phyloP scores from a whole-genome alignment of 2,888 invertebrate species.

The Pterostichus madidus region DNA sequence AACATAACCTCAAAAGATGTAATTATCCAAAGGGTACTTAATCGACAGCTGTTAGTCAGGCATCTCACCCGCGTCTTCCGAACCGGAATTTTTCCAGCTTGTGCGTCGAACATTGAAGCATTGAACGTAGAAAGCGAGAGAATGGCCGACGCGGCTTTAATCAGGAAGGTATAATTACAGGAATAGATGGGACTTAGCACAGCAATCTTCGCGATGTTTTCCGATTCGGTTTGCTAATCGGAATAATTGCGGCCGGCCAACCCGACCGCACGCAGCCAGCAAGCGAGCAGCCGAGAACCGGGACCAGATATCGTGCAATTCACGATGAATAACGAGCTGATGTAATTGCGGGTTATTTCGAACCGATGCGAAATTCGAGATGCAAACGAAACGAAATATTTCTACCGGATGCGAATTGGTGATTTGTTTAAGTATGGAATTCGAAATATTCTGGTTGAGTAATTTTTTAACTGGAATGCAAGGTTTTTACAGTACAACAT shows the following conservation, averaged over 20 bases:
- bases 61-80: not conserved
- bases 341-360: conserved; percentile 44
- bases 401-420: conserved; percentile 5
- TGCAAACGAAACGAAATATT: conserved; percentile 23
- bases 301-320: conserved; percentile 20
- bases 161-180: conserved; percentile 51
- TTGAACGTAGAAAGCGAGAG: not conserved
- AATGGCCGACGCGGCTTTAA: conserved; percentile 16
- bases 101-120: conserved; percentile 14
- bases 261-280: conserved; percentile 15
- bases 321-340: conserved; percentile 36
- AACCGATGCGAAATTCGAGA: conserved; percentile 11
- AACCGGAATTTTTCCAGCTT: conserved; percentile 35
- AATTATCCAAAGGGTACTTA: not conserved
- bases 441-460: conserved; percentile 8
- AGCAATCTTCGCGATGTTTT: conserved; percentile 55
- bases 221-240: conserved; percentile 47
- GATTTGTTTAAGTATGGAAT: not conserved
- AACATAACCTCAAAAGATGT: not conserved
- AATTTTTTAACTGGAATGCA: not conserved
- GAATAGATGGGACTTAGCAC: conserved; percentile 44
- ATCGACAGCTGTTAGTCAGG: conserved; percentile 12
- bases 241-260: conserved; percentile 49
- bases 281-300: not conserved
- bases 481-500: not conserved